These are phyloP conservation scores for Temnothorax ravouxi DNA, from an alignment of 2,888 invertebrate species.

Conservation along the genomic window DNA sequence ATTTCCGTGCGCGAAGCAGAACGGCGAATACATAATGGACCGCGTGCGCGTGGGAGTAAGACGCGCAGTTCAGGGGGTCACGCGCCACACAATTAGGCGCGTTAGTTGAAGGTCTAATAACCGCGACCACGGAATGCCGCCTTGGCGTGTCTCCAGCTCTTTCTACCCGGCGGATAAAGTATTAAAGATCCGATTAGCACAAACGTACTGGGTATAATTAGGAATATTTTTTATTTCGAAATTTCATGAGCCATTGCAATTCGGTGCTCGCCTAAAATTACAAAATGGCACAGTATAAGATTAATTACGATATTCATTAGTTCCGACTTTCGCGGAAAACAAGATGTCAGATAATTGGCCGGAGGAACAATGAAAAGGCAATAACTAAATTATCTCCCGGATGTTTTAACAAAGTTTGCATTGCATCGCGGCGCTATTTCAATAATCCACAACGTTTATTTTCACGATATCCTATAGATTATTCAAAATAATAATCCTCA, in stretches of 20 bases:
- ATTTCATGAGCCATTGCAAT: background rate
- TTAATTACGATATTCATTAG: constrained; percentile 23
- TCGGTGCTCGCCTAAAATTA: background rate
- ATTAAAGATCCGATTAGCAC: constrained; percentile 21
- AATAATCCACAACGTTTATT: background rate
- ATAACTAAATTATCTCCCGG: constrained; percentile 7
- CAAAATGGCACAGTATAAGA: background rate
- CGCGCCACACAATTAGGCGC: constrained; percentile 59
- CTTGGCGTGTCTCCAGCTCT: constrained; percentile 27
- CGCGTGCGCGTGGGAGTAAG: constrained; percentile 43
- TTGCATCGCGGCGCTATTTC: background rate
- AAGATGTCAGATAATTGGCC: background rate
- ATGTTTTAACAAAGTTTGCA: background rate
- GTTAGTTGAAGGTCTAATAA: constrained; percentile 47
- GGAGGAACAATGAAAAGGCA: background rate
- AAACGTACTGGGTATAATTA: background rate
- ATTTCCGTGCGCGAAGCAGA: constrained; percentile 55
- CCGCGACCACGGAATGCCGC: constrained; percentile 31
- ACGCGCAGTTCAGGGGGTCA: constrained; percentile 61
- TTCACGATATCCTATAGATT: background rate
- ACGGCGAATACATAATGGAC: constrained; percentile 43
- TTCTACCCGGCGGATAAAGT: background rate
- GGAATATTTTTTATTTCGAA: background rate
- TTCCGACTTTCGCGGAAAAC: background rate
- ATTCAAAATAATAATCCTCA: background rate